Base-by-base conservation (phyloP, 30 jellyfish, hydroid and myxozoan genomes). In the Hydractinia echinata region DNA sequence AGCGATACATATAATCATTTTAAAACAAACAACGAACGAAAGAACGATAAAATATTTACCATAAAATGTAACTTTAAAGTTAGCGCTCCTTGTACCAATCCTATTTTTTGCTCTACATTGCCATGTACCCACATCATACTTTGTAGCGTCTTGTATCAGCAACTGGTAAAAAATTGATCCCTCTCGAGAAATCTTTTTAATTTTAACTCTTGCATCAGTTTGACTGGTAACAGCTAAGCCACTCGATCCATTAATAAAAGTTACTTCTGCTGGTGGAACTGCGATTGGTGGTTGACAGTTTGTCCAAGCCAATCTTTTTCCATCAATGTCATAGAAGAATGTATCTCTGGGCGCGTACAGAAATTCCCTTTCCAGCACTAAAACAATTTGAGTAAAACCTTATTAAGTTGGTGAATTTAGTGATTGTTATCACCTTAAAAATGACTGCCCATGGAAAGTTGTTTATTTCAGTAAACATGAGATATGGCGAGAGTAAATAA, bases 171-270 rank as follows among this genome's bases (percentile, higher is more conserved):
- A 77, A 44, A 2, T 0, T 7, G 51, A 52, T 7, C 51, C 48
- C 2, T 30, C 20, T 30, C 44, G 44, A 2, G 44, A 30, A 20
- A 10, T 19, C 8, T 49, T 30, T 60, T 53, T 10, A 19, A 80
- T 18, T 61, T 48, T 3, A 18, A 80, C 74, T 4, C 87, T 18
- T 44, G 87, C 84, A 50, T 80, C 87, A 60, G 52, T 52, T n/a
- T 10, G 44, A 30, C 67, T 61, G 44, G 44, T 30, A 80, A 80
- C 87, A 61, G 82, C 61, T 80, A 61, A 80, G 44, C 82, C 82
- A 80, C 87, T 80, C 7, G 84, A 61, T 62, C 84, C 87, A 80
- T 80, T 80, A 14, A 80, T 80, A 52, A 67, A 80, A 15, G 54
- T 67, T 5, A 50, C 50, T 61, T 16, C 48, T 6, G 61, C 51